These are phyloP conservation scores for Poecile atricapillus DNA, from an alignment of 2,113 vertebrate species.

Conservation along the genomic window DNA sequence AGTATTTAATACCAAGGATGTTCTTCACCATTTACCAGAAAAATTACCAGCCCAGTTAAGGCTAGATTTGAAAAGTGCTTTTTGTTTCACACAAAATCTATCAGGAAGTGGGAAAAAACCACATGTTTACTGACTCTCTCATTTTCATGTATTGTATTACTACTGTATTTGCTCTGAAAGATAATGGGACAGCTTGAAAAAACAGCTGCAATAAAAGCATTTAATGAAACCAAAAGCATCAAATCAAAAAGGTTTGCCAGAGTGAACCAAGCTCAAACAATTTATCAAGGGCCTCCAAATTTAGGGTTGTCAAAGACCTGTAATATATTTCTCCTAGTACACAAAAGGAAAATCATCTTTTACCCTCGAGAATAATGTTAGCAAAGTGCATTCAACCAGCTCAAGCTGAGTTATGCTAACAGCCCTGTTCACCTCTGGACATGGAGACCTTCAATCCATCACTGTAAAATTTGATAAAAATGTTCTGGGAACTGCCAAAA, in stretches of 20 bases:
- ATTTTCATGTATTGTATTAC: background rate
- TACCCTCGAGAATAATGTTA: background rate
- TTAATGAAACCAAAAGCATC: background rate
- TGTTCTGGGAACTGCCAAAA: background rate
- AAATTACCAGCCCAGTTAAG: background rate
- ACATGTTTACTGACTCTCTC: background rate
- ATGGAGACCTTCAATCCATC: background rate
- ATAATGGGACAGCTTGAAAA: background rate
- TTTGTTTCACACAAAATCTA: background rate
- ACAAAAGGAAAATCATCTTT: background rate
- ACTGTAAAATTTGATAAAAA: background rate
- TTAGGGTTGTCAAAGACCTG: background rate
- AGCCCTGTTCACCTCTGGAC: background rate
- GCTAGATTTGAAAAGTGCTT: background rate
- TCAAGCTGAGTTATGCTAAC: background rate
- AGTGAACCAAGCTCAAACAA: background rate
- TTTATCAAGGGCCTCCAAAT: background rate
- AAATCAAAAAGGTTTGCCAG: background rate
- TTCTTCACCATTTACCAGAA: background rate
- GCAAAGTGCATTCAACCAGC: background rate
- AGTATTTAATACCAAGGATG: background rate
- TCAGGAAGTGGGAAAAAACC: background rate
- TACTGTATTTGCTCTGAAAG: background rate
- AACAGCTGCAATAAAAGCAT: background rate
- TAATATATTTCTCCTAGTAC: background rate